These are phyloP conservation scores for Amphiura filiformis DNA, from an alignment of 35 echinoderm and acorn worm species.

Conservation along the genomic window DNA sequence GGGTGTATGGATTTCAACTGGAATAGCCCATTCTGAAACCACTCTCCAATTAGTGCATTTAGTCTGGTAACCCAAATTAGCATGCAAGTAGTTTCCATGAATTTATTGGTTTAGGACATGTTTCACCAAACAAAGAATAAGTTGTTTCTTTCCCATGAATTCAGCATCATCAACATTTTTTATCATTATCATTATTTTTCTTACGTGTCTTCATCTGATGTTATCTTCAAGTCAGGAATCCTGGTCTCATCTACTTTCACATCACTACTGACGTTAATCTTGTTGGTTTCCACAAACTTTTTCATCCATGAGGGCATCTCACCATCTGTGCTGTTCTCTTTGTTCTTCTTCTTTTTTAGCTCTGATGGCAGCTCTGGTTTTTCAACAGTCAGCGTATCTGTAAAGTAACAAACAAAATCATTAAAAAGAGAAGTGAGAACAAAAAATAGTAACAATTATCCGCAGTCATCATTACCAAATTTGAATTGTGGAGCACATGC, in stretches of 20 bases:
- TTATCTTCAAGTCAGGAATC: neutral
- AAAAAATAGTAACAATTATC: neutral
- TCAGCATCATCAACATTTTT: too few relatives aligned
- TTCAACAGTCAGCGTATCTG: conserved; percentile 84
- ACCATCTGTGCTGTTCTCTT: conserved; percentile 77
- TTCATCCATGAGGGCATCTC: conserved; percentile 96
- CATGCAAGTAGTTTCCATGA: too few relatives aligned
- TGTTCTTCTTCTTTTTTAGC: conserved; percentile 73
- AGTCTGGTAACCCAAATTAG: too few relatives aligned
- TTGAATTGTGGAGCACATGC: too few relatives aligned
- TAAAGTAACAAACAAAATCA: neutral
- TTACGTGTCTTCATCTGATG: conserved; percentile 25
- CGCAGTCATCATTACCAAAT: too few relatives aligned
- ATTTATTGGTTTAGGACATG: too few relatives aligned
- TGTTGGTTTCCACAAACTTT: conserved; percentile 82
- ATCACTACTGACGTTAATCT: conserved; percentile 66
- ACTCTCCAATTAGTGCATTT: too few relatives aligned
- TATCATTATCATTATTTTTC: too few relatives aligned
- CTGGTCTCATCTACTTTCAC: conserved; percentile 65
- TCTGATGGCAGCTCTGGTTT: conserved; percentile 68
- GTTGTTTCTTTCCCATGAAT: too few relatives aligned
- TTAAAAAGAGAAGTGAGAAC: neutral
- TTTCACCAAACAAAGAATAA: too few relatives aligned
- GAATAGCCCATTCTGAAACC: too few relatives aligned
- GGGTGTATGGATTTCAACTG: too few relatives aligned